phyloP scores from a whole-genome alignment of 2,888 invertebrate genomes.

The Nomada hirtipes region DNA sequence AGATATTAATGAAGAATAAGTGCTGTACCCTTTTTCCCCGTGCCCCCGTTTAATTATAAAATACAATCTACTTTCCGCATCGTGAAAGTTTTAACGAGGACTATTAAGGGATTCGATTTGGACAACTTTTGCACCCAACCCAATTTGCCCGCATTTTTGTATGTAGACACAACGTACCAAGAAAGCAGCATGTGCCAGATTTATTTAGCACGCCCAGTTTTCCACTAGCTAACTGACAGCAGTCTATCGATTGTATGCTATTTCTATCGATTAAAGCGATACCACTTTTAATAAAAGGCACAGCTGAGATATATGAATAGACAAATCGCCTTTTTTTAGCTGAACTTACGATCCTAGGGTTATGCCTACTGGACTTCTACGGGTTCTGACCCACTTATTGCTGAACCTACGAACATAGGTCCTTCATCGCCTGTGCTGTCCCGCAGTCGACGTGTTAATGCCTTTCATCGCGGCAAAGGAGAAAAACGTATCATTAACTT shows the following conservation, averaged over 20 bases:
- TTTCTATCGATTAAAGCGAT: conserved; percentile 9
- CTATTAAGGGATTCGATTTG: conserved; percentile 21
- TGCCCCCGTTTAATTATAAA: conserved; percentile 30
- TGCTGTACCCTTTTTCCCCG: background rate
- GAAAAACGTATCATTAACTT: too few relatives aligned
- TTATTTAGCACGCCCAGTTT: conserved; percentile 23
- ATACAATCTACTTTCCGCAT: conserved; percentile 1
- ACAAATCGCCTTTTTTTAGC: too few relatives aligned
- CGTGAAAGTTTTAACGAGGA: conserved; percentile 36
- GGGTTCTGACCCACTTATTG: too few relatives aligned
- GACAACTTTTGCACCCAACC: conserved; percentile 28
- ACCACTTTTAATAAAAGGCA: too few relatives aligned
- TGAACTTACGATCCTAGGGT: too few relatives aligned
- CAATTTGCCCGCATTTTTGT: conserved; percentile 16
- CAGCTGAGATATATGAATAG: too few relatives aligned
- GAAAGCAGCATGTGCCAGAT: conserved; percentile 32
- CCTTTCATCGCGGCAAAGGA: too few relatives aligned
- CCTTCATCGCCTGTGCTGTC: too few relatives aligned
- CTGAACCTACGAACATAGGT: too few relatives aligned
- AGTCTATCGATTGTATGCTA: conserved; percentile 19
- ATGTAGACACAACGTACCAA: background rate
- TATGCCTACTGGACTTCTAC: too few relatives aligned
- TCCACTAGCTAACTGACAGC: conserved; percentile 7
- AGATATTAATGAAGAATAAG: conserved; percentile 10
- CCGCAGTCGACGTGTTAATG: too few relatives aligned